A percentile compares a stretch with the other conserved stretches of the same genome.
These are phyloP conservation scores for Solenopsis fugax DNA, from an alignment of 1,140 invertebrate genomes.

Conservation along the genomic window DNA sequence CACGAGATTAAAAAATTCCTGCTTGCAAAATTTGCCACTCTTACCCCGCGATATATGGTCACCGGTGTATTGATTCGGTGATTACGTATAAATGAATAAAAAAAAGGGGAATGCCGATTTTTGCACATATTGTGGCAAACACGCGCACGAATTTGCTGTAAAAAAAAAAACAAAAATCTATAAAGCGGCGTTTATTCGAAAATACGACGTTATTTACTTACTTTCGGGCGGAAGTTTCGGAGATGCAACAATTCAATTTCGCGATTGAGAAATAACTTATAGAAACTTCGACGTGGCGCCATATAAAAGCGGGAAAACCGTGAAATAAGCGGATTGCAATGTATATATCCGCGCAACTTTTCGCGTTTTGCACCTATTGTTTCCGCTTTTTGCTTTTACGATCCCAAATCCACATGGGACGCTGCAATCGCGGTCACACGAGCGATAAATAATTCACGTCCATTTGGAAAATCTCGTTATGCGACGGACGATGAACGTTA, in stretches of 20 bases:
- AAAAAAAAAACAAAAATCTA: background rate
- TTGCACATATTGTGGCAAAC: background rate
- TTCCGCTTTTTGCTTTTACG: conserved; percentile 51
- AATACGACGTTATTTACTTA: conserved; percentile 21
- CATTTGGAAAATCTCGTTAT: conserved; percentile 62
- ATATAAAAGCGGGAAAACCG: conserved; percentile 13
- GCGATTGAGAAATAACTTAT: conserved; percentile 50
- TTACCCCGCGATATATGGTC: conserved; percentile 14
- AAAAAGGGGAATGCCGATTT: background rate
- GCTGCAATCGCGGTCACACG: conserved; percentile 14
- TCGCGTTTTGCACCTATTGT: conserved; percentile 28
- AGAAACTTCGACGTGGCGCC: conserved; percentile 21
- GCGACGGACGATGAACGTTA: conserved; percentile 15
- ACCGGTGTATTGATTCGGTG: background rate
- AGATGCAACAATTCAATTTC: conserved; percentile 44
- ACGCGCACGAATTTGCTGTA: background rate
- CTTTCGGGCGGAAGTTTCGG: background rate
- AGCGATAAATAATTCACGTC: conserved; percentile 59
- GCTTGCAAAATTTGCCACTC: conserved; percentile 27
- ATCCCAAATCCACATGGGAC: conserved; percentile 22
- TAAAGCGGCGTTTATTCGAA: background rate
- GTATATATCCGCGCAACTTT: conserved; percentile 43
- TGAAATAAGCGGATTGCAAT: conserved; percentile 55
- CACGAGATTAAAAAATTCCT: conserved; percentile 73
- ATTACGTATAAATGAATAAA: conserved; percentile 6